Evolutionary conservation across 2,888 invertebrate species (phyloP).

Genomic region (Periphyllus acericola): DNA sequence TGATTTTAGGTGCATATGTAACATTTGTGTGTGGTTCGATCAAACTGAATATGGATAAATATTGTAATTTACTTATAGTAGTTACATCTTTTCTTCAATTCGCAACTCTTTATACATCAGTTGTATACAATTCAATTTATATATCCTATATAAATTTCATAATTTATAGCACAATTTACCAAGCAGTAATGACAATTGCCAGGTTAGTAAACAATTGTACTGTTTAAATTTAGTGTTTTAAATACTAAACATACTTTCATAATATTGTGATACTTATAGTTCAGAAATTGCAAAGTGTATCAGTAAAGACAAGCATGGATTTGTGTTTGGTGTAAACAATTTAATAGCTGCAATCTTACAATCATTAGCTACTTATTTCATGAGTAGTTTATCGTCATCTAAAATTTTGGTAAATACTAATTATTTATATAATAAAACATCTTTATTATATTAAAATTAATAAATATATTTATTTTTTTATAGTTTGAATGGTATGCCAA

Average conservation of each 20-base stretch:
- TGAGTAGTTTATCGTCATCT: constrained; percentile 28
- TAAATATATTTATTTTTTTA: background rate
- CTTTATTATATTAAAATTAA: too few species aligned
- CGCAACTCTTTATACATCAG: constrained; percentile 22
- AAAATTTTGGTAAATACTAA: constrained; percentile 42
- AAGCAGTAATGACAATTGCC: constrained; percentile 53
- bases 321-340: constrained; percentile 91
- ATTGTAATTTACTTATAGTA: constrained; percentile 41
- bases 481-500: constrained; percentile 44
- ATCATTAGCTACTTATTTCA: constrained; percentile 75
- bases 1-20: constrained; percentile 39
- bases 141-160: constrained; percentile 54
- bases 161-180: constrained; percentile 39
- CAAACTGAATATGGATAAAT: constrained; percentile 39
- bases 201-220: constrained; percentile 8
- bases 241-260: background rate
- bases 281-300: constrained; percentile 86
- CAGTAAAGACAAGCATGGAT: constrained; percentile 84
- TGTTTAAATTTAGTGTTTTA: background rate
- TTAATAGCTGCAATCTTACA: constrained; percentile 82
- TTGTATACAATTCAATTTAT: constrained; percentile 36
- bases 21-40: constrained; percentile 42
- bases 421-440: background rate
- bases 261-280: constrained; percentile 68
- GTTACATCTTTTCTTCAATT: constrained; percentile 23